Percentiles rank a stretch among this genome's conserved stretches.
These are phyloP conservation scores for Plumapathes pennacea DNA, from an alignment of 92 coral and sea anemone genomes.

Conservation along the genomic window DNA sequence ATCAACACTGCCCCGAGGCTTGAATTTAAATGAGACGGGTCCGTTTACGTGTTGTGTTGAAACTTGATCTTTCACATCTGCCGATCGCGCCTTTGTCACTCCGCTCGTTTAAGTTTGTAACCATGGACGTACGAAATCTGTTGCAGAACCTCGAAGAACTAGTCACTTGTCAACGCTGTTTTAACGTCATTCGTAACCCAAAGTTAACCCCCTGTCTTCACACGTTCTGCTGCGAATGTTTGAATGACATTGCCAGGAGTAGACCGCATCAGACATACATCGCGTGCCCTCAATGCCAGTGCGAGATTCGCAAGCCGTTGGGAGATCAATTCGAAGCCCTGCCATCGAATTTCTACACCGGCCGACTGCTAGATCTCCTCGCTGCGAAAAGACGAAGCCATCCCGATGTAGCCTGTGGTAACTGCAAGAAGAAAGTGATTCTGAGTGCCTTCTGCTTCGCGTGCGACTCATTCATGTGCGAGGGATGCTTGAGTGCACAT, in stretches of 20 bases:
- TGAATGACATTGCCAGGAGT: conserved; percentile 68
- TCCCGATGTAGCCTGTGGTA: conserved; percentile 75
- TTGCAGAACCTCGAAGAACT: conserved; percentile 75
- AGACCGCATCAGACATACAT: conserved; percentile 78
- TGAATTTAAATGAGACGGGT: no score
- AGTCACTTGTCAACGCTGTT: conserved; percentile 67
- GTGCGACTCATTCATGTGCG: conserved; percentile 86
- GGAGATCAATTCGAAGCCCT: conserved; percentile 69
- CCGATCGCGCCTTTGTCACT: no score
- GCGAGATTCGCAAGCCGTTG: conserved; percentile 78
- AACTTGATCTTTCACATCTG: no score
- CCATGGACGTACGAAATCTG: conserved; percentile 68
- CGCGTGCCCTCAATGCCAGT: conserved; percentile 79
- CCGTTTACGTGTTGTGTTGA: no score
- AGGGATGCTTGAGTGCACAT: conserved; percentile 82
- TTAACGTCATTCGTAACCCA: conserved; percentile 75
- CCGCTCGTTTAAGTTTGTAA: conserved; percentile 2
- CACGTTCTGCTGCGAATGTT: conserved; percentile 85
- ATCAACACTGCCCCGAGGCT: no score
- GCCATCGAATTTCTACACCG: conserved; percentile 68
- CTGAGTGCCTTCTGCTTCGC: conserved; percentile 79
- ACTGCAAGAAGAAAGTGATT: conserved; percentile 66
- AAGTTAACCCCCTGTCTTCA: conserved; percentile 88
- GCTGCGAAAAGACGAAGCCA: conserved; percentile 73
- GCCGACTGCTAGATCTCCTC: conserved; percentile 73